Base-by-base conservation (phyloP, 2,113 vertebrate genomes). In the Emydura subglobosa region DNA sequence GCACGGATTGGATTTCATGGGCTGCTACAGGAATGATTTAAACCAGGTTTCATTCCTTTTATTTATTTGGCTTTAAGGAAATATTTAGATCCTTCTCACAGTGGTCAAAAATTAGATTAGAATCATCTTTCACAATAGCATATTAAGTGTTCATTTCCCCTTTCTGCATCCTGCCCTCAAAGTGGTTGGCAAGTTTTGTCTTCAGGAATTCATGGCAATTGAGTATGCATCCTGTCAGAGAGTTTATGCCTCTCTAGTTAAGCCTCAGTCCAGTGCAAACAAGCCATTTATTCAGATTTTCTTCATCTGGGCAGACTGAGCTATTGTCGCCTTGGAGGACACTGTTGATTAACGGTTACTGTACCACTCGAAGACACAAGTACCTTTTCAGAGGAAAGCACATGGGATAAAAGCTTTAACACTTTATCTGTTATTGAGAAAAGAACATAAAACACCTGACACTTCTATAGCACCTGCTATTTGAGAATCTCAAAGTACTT, bases 1-100 rank as follows among this genome's bases (percentile, higher is more conserved):
- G 44, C 83, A 94, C 81, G 87, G 88, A 88, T 83, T 96, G 79
- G 95, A 93, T 96, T 95, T 98, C 90, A 97, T 31, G 78, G 76
- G 22, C 49, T 87, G 34, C 90, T 91, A 51, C 22, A 91, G 24
- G 76, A 96, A 89, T 87, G 84, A 97, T 96, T 97, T 94, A 87
- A 95, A 84, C 9, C 14, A 93, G 21, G 74, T 93, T 92, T 57
- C 27, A 19, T 74, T 54, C 65, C 79, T 57, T 94, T 42, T 54
- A 68, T 92, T 93, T 93, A 61, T 72, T 83, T 89, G 49, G 87
- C 83, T 95, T 90, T 74, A 93, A 89, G 51, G 51, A 88, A 94
- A 88, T n/a, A n/a, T 21, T 97, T 92, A 91, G 17, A 85, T 95
- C 88, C 17, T 0, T 34, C 47, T 74, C 88, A 42, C 39, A 86